Base-by-base conservation (phyloP, 2,888 invertebrate genomes). In the Phragmatobia fuliginosa region DNA sequence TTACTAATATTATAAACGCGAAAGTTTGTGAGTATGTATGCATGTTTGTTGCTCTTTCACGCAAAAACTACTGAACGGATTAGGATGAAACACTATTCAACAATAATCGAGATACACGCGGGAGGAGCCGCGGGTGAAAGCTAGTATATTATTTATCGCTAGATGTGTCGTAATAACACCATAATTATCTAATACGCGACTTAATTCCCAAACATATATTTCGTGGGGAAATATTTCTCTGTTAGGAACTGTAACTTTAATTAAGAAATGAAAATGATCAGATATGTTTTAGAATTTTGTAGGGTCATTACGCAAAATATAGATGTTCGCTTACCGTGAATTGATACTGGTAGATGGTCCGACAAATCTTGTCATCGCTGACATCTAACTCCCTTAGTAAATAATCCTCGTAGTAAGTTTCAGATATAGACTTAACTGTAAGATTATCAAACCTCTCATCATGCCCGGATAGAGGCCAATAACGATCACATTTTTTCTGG, bases 401-500 rank as follows among this genome's bases (percentile, higher is more conserved):
- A 89, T 99, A 99, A 91, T 99, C 98, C 67, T 97, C 97, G 66
- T 97, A 98, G 8, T 96, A 96, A 4, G 97, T 97, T 89, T 98
- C 98, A 38, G 96, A 95, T 74, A 98, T 92, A 77, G 97, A 97
- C 79, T 96, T 97, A 45, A 99, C 97, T 81, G 96, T 96, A 74
- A 97, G 96, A 78, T 96, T 96, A 5, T 97, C 97, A 87, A 97
- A 97, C 67, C 96, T 96, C 87, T 97, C 97, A 66, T 96, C 94
- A 79, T 97, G 96, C 0, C 97, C 97, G 66, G 96, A 96, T 69
- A 97, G 96, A 0, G 99, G 99, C 99, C 99, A 99, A 93, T 99
- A 99, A 72, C 98, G 97, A 58, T 98, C 98, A 92, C 99, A 99
- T 93, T 99, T 99, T 84, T 86, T 91, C 94, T 94, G 80, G 18